Conservation (phyloP, 2,888 invertebrate species). For the Hypomecis punctinalis region DNA sequence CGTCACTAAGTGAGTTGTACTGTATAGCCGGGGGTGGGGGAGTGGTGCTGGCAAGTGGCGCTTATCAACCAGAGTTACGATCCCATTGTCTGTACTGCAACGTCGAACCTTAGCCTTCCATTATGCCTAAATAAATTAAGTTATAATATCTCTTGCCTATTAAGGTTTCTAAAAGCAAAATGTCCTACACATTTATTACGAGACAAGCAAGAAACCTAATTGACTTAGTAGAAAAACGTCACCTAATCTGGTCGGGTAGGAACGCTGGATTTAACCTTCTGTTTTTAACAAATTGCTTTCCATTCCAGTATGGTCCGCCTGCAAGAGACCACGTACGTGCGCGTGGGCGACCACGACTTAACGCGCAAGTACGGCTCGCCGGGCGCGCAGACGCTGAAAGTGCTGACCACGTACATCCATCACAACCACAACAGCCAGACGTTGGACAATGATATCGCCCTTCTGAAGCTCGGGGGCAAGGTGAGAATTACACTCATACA, state of each 20-base stretch:
- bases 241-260: too few relatives aligned
- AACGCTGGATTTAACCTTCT: background rate
- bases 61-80: too few relatives aligned
- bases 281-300: background rate
- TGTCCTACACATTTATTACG: too few relatives aligned
- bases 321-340: conserved; percentile 96
- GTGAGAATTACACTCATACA: background rate
- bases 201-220: too few relatives aligned
- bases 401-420: conserved; percentile 97
- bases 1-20: conserved; percentile 92
- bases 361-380: conserved; percentile 96
- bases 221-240: too few relatives aligned
- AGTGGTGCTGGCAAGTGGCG: too few relatives aligned
- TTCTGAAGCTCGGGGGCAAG: conserved; percentile 94
- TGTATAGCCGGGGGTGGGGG: too few relatives aligned
- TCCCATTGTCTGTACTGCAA: too few relatives aligned
- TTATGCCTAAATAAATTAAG: too few relatives aligned
- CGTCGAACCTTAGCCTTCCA: too few relatives aligned
- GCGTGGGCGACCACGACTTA: conserved; percentile 96
- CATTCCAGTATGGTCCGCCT: conserved; percentile 93
- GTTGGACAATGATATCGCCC: conserved; percentile 96
- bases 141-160: too few relatives aligned
- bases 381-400: conserved; percentile 95
- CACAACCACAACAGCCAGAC: conserved; percentile 98
- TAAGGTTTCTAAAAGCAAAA: too few relatives aligned